A percentile compares a stretch with the other conserved stretches of the same genome.
phyloP scores from a whole-genome alignment of 2,797 vertebrate species.

The Cryptoblepharus egeriae region DNA sequence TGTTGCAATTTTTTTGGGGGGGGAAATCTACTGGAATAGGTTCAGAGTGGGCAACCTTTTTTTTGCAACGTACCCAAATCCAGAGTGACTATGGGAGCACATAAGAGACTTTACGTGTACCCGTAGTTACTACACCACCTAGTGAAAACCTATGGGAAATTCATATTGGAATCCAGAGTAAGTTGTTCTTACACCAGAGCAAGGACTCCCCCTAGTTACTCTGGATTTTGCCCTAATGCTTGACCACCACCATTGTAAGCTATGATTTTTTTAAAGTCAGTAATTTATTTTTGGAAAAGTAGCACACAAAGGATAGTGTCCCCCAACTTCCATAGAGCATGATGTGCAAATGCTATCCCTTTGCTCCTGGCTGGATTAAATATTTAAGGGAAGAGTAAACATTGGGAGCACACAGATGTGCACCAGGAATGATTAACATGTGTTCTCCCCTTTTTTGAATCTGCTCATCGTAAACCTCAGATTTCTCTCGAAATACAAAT shows the following conservation, averaged over 20 bases:
- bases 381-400: not conserved
- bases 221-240: not conserved
- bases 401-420: not conserved
- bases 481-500: slow-evolving; percentile 16
- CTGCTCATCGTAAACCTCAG: not conserved
- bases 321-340: not conserved
- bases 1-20: no score
- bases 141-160: no score
- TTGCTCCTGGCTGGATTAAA: not conserved
- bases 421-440: not conserved
- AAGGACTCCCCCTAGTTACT: no score
- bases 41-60: no score
- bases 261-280: not conserved
- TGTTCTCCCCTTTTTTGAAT: not conserved
- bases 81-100: no score
- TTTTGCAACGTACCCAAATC: no score
- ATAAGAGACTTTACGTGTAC: no score
- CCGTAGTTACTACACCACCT: no score
- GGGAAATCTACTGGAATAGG: no score
- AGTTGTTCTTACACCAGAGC: no score
- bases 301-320: not conserved
- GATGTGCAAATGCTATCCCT: not conserved
- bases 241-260: not conserved
- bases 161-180: no score
- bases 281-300: not conserved